Evolutionary conservation across 1,140 invertebrate species (phyloP), one percentile per base, ranked within the genome.

Genomic region (Drosophila pachea): DNA sequence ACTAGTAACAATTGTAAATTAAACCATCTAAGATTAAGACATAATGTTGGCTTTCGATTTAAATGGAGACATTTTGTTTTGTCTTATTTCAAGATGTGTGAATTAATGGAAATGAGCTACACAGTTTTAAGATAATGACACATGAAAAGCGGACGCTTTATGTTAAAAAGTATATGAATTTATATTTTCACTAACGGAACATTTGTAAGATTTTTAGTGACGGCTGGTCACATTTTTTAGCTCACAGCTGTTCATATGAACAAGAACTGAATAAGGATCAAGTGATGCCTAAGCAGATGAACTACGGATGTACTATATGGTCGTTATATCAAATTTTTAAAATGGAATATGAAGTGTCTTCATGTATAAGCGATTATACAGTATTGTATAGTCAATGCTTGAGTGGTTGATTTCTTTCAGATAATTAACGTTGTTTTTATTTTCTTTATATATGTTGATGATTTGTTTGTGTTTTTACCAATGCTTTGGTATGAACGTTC

Each of bases 401-500:
- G 42, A 16, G 12, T 38, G 38, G 38, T 56, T 45, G 29, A 33
- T 61, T 50, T 49, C 40, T 48, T 11, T 38, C 48, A 47, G 42
- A 47, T 74, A 69, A 70, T 73, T 62, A 43, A 63, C 16, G 12
- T 14, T 43, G 14, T 53, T 59, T 56, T n/a, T n/a, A n/a, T n/a
- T 49, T 58, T 22, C 22, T 22, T 22, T 22, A 22, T 22, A 22
- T 2, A 22, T 48, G 47, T 55, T 50, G 42, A 35, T 61, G 49
- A 53, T 68, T 40, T 42, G 31, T 60, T 63, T 77, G 61, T 67
- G 16, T 75, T 68, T 84, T 88, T 89, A 89, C 89, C 89, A 86
- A 89, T 88, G 82, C 84, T 89, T 74, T 88, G 88, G 78, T 89
- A 89, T 74, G 92, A 92, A 89, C 92, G 91, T 89, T 94, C 93